Evolutionary conservation across 2,888 invertebrate species (phyloP).

Genomic region (Omphaloscelis lunosa): DNA sequence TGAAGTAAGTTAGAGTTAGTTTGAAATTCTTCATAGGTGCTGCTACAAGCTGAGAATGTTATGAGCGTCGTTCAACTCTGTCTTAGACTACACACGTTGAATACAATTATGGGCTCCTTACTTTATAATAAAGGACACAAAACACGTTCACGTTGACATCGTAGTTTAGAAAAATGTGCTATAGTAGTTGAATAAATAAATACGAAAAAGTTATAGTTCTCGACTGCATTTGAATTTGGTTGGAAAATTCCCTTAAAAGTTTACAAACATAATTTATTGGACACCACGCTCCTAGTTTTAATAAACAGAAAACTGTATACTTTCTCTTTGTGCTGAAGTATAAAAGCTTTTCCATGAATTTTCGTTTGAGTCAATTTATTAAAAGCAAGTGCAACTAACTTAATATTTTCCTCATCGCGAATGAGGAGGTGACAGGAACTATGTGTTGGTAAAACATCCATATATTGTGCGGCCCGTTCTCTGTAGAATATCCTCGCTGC

Average conservation of each 20-base stretch:
- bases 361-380: constrained; percentile 51
- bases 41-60: constrained; percentile 73
- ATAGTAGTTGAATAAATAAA: constrained; percentile 13
- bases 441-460: constrained; percentile 69
- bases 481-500: constrained; percentile 75
- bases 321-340: constrained; percentile 41
- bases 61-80: constrained; percentile 66
- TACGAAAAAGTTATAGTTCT: constrained; percentile 19
- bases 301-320: constrained; percentile 43
- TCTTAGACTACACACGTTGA: constrained; percentile 55
- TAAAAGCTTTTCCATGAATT: constrained; percentile 48
- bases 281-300: constrained; percentile 31
- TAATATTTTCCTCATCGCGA: constrained; percentile 57
- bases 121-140: constrained; percentile 30
- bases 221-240: constrained; percentile 28
- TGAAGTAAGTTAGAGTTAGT: constrained; percentile 81
- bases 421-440: constrained; percentile 60
- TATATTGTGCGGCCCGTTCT: constrained; percentile 70
- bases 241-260: constrained; percentile 20
- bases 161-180: constrained; percentile 21
- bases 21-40: constrained; percentile 80
- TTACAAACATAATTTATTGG: constrained; percentile 53
- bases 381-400: constrained; percentile 58
- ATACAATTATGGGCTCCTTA: constrained; percentile 51
- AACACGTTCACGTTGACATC: constrained; percentile 12